Base-by-base conservation (phyloP, 1,140 invertebrate genomes). In the Teleopsis dalmanni region DNA sequence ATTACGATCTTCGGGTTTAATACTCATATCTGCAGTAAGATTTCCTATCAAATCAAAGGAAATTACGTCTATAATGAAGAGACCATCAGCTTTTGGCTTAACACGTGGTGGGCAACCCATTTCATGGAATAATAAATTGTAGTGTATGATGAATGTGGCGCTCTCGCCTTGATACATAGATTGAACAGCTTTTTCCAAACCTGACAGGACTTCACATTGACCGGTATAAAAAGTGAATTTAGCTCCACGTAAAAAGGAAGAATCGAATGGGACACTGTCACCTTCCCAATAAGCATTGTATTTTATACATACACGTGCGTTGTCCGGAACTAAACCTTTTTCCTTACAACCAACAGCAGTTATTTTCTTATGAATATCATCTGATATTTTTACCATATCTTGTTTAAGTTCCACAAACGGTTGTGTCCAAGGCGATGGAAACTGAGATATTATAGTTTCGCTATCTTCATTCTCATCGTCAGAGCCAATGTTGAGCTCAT, bases 241-340 rank as follows among this genome's bases (percentile, higher is more conserved):
- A 11, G 52, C 65, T 43, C 75, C 71, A 4, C 72, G 70, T 34
- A 75, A 54, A 50, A 78, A 73, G 7, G 80, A 79, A 0, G 82
- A 84, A 68, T 88, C 85, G 64, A 83, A 87, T 4, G 85, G 83
- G 46, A 81, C 78, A 52, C 78, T 77, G 41, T 75, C 61, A 35
- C 77, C 76, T 58, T 88, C 84, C 38, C 81, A 71, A 56, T 79
- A 86, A 3, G 73, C 79, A 48, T 81, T 76, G 56, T 87, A 88
- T 52, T 86, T 77, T 19, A 86, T 62, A 2, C 63, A 72, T 0
- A 85, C 78, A 31, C 75, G 58, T 11, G 74, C 66, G 52, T 77
- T 72, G 0, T 60, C 25, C 6, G 79, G 76, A 3, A 84, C 65
- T 25, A 41, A 27, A 1, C 56, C 59, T 0, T 62, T 42, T 7